Conservation (phyloP, 2,113 vertebrate species). For the Ibidorhyncha struthersii region DNA sequence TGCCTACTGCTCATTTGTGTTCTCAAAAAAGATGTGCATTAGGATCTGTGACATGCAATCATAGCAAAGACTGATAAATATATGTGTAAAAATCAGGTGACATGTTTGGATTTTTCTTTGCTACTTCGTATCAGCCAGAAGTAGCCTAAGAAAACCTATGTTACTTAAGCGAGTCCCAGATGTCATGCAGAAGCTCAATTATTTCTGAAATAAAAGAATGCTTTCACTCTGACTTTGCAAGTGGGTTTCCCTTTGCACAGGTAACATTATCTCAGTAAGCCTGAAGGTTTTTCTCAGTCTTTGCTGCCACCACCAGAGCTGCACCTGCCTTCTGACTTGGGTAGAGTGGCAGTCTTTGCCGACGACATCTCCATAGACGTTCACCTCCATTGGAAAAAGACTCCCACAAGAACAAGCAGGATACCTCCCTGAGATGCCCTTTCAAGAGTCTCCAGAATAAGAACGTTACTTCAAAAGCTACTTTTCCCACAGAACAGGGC, state of each 20-base stretch:
- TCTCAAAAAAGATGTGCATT: slow-evolving; percentile 13
- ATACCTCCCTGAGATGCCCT: neutral
- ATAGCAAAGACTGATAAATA: slow-evolving; percentile 13
- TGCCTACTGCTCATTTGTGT: neutral
- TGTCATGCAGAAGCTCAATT: slow-evolving; percentile 38
- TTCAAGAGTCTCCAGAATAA: neutral
- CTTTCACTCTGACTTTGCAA: neutral
- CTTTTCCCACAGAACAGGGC: neutral
- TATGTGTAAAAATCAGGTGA: neutral
- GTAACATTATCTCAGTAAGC: neutral
- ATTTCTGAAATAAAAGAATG: slow-evolving; percentile 22
- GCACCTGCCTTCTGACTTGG: neutral
- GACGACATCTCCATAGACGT: neutral
- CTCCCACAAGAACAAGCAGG: neutral
- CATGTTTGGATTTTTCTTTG: neutral
- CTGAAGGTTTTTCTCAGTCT: neutral
- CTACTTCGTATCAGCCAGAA: neutral
- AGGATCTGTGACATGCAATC: slow-evolving; percentile 17
- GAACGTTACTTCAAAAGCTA: neutral
- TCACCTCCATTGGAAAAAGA: neutral
- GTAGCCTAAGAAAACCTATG: neutral
- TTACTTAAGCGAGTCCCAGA: slow-evolving; percentile 14
- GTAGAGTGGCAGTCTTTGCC: neutral
- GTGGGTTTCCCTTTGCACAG: neutral
- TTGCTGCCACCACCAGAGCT: neutral